Base-by-base conservation (phyloP, 2,888 invertebrate genomes). In the Micoletzkya japonica region DNA sequence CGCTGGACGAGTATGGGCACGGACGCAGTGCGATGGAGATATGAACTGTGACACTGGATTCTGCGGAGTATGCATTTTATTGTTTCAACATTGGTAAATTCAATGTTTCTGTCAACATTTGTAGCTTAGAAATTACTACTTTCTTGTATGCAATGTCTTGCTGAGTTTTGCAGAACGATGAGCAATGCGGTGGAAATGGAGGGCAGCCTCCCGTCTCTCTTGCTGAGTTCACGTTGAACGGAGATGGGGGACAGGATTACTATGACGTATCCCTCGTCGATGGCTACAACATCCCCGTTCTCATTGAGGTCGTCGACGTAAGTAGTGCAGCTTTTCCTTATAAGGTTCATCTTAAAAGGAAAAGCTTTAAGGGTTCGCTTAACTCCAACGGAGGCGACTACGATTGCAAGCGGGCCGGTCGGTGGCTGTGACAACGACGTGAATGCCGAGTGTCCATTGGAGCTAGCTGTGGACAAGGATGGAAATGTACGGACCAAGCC, bases 231-330 rank as follows among this genome's bases (percentile, higher is more conserved):
- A 87, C 87, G 1, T 77, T 87, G 24, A 86, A 86, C 2, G 78
- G 74, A 39, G 85, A 83, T 54, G 86, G 86, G 58, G 70, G 70
- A 28, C 77, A 85, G 70, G 88, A 88, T 78, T 88, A 85, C 81
- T 89, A 89, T 79, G 88, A 88, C 76, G 83, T 89, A 67, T 88
- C 87, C 28, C 79, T 88, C 44, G 89, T 88, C 24, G 88, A 89
- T 81, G 89, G 89, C 6, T 88, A 87, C 84, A 88, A 88, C 67
- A 52, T 81, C 10, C 79, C 76, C 59, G 72, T 80, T 30, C 70
- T 72, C 63, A 75, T 81, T 39, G 71, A 76, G 10, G 75, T 78
- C 26, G 60, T 72, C 2, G 57, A 50, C 59, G 69, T 67, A n/a
- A n/a, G n/a, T n/a, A n/a, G n/a, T n/a, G n/a, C n/a, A n/a, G n/a